These are phyloP conservation scores for Drosophila lacertosa DNA, from an alignment of 1,140 invertebrate species.

Conservation along the genomic window DNA sequence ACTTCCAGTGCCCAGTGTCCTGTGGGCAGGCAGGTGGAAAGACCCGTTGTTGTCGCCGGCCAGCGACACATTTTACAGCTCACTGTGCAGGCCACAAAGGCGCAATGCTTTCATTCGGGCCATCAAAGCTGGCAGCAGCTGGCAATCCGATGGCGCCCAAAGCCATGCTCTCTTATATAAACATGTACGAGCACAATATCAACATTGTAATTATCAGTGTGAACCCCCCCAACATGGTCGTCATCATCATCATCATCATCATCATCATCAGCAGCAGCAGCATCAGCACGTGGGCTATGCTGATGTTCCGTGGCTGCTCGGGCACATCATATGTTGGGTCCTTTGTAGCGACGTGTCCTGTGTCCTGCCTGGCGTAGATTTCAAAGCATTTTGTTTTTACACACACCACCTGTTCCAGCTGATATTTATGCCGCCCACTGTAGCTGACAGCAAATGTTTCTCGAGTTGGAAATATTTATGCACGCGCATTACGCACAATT, in stretches of 20 bases:
- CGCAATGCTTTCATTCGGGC: slow-evolving; percentile 35
- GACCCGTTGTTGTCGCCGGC: slow-evolving; percentile 27
- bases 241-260: neutral
- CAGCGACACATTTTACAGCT: slow-evolving; percentile 34
- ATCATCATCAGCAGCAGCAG: neutral
- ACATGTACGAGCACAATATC: slow-evolving; percentile 8
- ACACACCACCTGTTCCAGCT: slow-evolving; percentile 11
- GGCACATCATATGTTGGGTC: slow-evolving; percentile 22
- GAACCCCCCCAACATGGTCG: neutral
- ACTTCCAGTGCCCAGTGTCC: too few relatives aligned
- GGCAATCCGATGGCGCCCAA: slow-evolving; percentile 19
- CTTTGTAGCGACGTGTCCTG: slow-evolving; percentile 17
- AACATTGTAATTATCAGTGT: slow-evolving; percentile 16
- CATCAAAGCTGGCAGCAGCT: slow-evolving; percentile 24
- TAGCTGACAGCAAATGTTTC: slow-evolving; percentile 40
- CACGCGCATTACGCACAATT: slow-evolving; percentile 40
- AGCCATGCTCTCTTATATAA: slow-evolving; percentile 9
- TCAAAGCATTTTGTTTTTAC: slow-evolving; percentile 39
- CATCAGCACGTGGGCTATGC: slow-evolving; percentile 5
- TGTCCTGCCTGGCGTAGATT: slow-evolving; percentile 20
- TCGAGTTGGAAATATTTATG: slow-evolving; percentile 45
- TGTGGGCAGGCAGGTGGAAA: neutral
- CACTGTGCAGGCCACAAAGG: slow-evolving; percentile 39
- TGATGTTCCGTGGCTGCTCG: too few relatives aligned
- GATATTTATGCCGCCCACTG: slow-evolving; percentile 29